Conservation (phyloP, 2,888 invertebrate genomes). For the Sisyra terminalis region DNA sequence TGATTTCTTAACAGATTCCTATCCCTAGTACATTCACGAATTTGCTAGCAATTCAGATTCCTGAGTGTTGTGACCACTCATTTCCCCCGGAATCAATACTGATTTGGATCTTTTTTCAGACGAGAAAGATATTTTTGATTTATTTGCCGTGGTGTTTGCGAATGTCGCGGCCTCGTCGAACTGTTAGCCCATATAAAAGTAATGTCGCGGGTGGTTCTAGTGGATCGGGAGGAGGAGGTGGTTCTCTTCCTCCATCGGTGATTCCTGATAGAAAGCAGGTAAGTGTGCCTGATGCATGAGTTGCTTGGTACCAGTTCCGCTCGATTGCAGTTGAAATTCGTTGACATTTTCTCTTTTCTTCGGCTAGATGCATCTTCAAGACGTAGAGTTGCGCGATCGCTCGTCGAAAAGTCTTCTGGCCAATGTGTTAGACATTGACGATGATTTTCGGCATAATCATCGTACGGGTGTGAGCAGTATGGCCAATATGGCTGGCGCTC, state of each 20-base stretch:
- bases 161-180: slow-evolving; percentile 62
- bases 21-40: neutral
- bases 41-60: neutral
- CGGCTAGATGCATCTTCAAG: slow-evolving; percentile 23
- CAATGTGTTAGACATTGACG: slow-evolving; percentile 93
- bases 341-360: slow-evolving; percentile 8
- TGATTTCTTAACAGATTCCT: neutral
- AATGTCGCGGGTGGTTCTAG: slow-evolving; percentile 13
- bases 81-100: neutral
- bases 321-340: no score
- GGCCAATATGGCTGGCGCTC: slow-evolving; percentile 23
- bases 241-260: slow-evolving; percentile 35
- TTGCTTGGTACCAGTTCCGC: no score
- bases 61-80: neutral
- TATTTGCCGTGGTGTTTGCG: slow-evolving; percentile 95
- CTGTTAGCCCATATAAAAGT: slow-evolving; percentile 10
- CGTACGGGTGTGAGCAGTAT: slow-evolving; percentile 25
- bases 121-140: slow-evolving; percentile 56
- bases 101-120: slow-evolving; percentile 4
- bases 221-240: slow-evolving; percentile 26
- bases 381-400: slow-evolving; percentile 32
- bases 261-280: slow-evolving; percentile 23
- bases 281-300: neutral
- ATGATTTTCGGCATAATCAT: slow-evolving; percentile 77
- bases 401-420: slow-evolving; percentile 91